Evolutionary conservation across 2,888 invertebrate genomes (phyloP).

Genomic region (Scaptomyza cyrtandrae): DNA sequence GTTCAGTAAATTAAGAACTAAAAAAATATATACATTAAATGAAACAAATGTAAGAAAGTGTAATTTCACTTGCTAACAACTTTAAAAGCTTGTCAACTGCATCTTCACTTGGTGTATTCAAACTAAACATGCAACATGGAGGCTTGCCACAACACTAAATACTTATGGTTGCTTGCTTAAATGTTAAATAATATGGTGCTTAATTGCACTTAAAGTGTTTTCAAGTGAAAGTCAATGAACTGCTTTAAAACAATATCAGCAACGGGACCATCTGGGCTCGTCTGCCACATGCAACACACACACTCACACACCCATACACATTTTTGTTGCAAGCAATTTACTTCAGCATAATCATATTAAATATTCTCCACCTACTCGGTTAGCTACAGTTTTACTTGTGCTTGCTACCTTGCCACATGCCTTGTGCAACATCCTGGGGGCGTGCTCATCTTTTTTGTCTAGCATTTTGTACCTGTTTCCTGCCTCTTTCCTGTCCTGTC

Average conservation of each 20-base stretch:
- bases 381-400: slow-evolving; percentile 40
- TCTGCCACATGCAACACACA: slow-evolving; percentile 63
- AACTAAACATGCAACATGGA: background rate
- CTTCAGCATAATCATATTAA: slow-evolving; percentile 79
- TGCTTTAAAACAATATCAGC: slow-evolving; percentile 19
- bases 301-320: background rate
- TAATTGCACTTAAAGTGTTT: slow-evolving; percentile 69
- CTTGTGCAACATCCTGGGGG: slow-evolving; percentile 56
- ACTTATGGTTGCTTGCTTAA: slow-evolving; percentile 19
- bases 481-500: slow-evolving; percentile 7
- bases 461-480: slow-evolving; percentile 68
- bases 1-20: no score
- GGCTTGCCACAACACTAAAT: background rate
- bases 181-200: slow-evolving; percentile 50
- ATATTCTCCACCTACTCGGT: slow-evolving; percentile 75
- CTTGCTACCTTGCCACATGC: slow-evolving; percentile 1
- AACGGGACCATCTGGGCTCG: slow-evolving; percentile 18
- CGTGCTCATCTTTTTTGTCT: slow-evolving; percentile 77
- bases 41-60: background rate
- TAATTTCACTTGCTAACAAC: no score
- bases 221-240: slow-evolving; percentile 17
- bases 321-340: slow-evolving; percentile 80
- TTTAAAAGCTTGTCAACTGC: background rate
- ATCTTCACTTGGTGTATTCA: background rate
- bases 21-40: no score